These are phyloP conservation scores for Acrossocheilus fasciatus DNA, from an alignment of 2,797 vertebrate genomes.

Conservation along the genomic window DNA sequence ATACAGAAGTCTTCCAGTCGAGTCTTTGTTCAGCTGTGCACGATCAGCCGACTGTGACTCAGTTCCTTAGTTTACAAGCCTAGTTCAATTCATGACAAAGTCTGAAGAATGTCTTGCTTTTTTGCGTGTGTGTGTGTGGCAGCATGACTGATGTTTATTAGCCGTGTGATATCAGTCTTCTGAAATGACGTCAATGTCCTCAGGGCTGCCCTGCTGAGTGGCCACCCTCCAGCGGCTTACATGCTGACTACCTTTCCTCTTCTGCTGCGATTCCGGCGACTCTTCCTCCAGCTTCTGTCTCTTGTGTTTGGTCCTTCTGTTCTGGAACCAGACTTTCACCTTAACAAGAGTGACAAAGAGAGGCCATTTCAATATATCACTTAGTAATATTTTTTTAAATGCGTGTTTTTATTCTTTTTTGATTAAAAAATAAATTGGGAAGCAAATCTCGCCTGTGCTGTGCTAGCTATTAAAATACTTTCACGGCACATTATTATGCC, in stretches of 20 bases:
- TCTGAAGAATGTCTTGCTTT: conserved; percentile 37
- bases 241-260: conserved; percentile 85
- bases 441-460: not conserved
- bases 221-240: conserved; percentile 85
- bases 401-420: not conserved
- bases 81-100: conserved; percentile 38
- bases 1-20: conserved; percentile 57
- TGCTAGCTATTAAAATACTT: not conserved
- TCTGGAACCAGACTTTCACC: conserved; percentile 88
- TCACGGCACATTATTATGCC: not conserved
- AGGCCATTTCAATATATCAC: not conserved
- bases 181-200: conserved; percentile 83
- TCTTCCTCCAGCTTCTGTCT: conserved; percentile 89
- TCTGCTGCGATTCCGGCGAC: conserved; percentile 82
- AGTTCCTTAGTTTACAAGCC: conserved; percentile 46
- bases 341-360: conserved; percentile 50
- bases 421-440: not conserved
- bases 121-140: not conserved
- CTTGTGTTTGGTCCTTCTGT: conserved; percentile 87
- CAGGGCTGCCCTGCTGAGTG: conserved; percentile 78
- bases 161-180: conserved; percentile 76
- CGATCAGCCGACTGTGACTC: conserved; percentile 41
- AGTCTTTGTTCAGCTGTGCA: conserved; percentile 37
- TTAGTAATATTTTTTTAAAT: not conserved
- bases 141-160: conserved; percentile 27